Evolutionary conservation across 2,888 invertebrate genomes (phyloP).

Genomic region (Amiota communis): DNA sequence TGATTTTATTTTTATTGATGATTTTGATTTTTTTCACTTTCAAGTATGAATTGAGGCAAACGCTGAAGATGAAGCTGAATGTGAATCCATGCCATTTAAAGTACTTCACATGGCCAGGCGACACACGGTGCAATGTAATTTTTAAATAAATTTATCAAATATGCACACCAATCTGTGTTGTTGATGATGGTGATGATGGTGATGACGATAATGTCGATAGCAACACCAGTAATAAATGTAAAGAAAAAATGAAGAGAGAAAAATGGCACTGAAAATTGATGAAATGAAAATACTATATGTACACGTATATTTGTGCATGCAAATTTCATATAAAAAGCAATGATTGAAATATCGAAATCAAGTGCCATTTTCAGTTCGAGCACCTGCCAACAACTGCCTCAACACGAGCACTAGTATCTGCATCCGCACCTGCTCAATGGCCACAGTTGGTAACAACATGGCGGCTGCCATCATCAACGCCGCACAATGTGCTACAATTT

Average conservation of each 20-base stretch:
- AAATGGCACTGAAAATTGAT: background rate
- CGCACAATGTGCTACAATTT: constrained; percentile 62
- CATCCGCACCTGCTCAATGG: background rate
- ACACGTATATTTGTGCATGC: constrained; percentile 9
- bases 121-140: constrained; percentile 16
- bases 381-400: constrained; percentile 23
- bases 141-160: constrained; percentile 30
- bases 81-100: background rate
- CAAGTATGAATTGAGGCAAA: background rate
- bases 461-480: constrained; percentile 38
- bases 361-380: constrained; percentile 55
- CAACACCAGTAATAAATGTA: constrained; percentile 15
- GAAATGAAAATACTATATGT: background rate
- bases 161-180: constrained; percentile 13
- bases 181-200: background rate
- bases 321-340: constrained; percentile 35
- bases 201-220: background rate
- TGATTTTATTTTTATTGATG: background rate
- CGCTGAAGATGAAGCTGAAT: no score
- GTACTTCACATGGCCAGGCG: background rate
- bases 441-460: constrained; percentile 1
- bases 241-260: constrained; percentile 13
- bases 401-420: background rate
- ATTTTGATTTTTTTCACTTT: constrained; percentile 7
- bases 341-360: constrained; percentile 67